Evolutionary conservation across 2,797 vertebrate species (phyloP).

Genomic region (Mycteria americana): DNA sequence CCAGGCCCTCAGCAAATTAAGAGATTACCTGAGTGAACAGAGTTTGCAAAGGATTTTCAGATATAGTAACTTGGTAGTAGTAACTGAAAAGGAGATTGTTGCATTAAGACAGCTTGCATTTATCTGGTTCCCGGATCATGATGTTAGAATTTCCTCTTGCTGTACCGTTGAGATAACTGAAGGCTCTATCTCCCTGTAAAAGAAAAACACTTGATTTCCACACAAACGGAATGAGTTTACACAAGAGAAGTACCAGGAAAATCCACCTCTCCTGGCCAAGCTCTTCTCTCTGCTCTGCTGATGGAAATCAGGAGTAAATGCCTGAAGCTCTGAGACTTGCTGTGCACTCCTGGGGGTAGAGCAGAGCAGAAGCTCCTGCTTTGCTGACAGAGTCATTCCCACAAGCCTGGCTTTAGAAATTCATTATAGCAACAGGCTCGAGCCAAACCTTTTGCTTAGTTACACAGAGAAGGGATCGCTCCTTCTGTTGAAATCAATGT

Average conservation of each 20-base stretch:
- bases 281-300: not conserved
- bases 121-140: not conserved
- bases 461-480: not conserved
- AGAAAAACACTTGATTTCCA: not conserved
- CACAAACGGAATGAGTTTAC: not conserved
- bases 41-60: conserved; percentile 1
- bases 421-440: not conserved
- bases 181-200: not conserved
- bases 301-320: not conserved
- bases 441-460: conserved; percentile 20
- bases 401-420: not conserved
- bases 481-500: not conserved
- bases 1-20: not conserved
- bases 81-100: not conserved
- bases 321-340: not conserved
- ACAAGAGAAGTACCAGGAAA: not conserved
- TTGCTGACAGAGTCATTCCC: not conserved
- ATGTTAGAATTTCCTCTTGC: not conserved
- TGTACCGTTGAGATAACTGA: not conserved
- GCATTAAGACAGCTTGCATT: not conserved
- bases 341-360: not conserved
- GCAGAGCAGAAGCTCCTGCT: not conserved
- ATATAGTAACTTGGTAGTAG: not conserved
- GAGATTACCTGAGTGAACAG: not conserved
- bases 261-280: not conserved